Conservation (phyloP, 2,113 vertebrate species). For the Cryptotis parvus region DNA sequence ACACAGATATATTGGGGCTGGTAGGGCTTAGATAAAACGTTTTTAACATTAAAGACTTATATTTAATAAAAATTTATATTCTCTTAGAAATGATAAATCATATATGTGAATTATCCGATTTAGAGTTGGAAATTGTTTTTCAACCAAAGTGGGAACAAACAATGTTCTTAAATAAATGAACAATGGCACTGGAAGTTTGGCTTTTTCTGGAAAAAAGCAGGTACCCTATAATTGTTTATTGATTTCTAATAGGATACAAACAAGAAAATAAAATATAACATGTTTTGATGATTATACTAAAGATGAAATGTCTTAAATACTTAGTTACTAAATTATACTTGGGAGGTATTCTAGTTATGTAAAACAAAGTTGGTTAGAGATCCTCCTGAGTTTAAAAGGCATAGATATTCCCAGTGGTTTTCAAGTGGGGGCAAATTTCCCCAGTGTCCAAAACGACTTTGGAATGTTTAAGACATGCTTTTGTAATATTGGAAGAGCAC, state of each 20-base stretch:
- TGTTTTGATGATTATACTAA: neutral
- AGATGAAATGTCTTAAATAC: neutral
- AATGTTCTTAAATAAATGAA: neutral
- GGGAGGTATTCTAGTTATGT: neutral
- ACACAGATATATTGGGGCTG: no score
- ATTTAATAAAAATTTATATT: neutral
- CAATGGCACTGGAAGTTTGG: neutral
- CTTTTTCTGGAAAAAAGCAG: neutral
- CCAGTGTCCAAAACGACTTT: accelerated
- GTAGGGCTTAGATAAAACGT: neutral
- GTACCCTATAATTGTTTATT: no score
- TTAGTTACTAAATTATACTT: neutral
- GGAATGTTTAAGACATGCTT: neutral
- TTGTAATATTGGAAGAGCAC: neutral
- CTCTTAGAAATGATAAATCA: neutral
- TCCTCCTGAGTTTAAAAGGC: neutral
- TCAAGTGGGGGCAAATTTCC: neutral
- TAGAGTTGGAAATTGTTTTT: neutral
- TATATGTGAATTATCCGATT: no score
- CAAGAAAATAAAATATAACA: neutral
- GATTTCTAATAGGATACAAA: neutral
- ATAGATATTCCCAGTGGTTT: neutral
- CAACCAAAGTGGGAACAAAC: no score
- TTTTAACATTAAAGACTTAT: neutral
- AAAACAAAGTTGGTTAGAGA: neutral